phyloP scores from a whole-genome alignment of 2,797 vertebrate species.

The Periophthalmus magnuspinnatus region DNA sequence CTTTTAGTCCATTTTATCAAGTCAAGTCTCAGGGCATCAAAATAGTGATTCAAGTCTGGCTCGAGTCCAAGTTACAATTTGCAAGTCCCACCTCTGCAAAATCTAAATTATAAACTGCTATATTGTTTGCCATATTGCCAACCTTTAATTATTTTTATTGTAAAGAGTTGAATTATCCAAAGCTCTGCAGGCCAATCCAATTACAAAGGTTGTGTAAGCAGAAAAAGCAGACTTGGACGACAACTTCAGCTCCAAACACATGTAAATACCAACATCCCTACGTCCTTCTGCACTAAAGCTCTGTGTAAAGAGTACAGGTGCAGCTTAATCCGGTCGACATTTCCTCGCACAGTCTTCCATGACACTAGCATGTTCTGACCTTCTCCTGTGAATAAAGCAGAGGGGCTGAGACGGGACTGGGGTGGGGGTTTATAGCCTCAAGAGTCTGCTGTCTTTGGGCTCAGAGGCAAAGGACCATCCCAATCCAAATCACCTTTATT shows the following conservation, averaged over 20 bases:
- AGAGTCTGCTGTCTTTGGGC: no score
- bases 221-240: not conserved
- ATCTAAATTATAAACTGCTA: not conserved
- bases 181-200: not conserved
- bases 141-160: not conserved
- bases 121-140: not conserved
- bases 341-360: constrained; percentile 72
- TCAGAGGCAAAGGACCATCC: no score
- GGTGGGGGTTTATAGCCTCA: not conserved
- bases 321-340: constrained; percentile 79
- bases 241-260: constrained; percentile 19
- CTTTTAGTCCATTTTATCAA: no score
- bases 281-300: constrained; percentile 70
- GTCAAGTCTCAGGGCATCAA: no score
- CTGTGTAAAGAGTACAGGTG: constrained; percentile 81
- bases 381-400: constrained; percentile 60
- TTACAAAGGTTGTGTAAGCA: not conserved
- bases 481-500: no score
- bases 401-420: not conserved
- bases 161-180: not conserved
- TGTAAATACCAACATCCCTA: constrained; percentile 51
- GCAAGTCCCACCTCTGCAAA: no score
- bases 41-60: no score
- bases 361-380: constrained; percentile 72
- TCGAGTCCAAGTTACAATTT: no score